phyloP scores from a whole-genome alignment of 2,797 vertebrate species.

The Typhlichthys eigenmanni region DNA sequence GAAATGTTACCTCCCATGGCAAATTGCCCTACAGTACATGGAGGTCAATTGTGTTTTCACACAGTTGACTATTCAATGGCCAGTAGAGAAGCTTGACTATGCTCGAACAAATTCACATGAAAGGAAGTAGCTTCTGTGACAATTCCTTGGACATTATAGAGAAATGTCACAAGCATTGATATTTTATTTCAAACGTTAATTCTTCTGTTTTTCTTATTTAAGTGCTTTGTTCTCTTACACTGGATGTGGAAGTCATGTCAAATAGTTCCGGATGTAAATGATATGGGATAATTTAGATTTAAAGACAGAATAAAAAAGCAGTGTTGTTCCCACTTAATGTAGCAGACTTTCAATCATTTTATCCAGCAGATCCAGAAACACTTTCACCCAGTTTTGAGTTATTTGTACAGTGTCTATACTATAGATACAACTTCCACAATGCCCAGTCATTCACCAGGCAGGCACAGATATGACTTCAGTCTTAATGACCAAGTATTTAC shows the following conservation, averaged over 20 bases:
- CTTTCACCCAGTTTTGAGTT: neutral
- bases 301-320: neutral
- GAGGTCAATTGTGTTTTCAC: neutral
- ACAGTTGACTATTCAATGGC: neutral
- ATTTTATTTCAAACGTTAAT: too few species aligned
- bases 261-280: neutral
- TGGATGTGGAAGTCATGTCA: too few species aligned
- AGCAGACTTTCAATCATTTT: conserved; percentile 10
- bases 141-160: conserved; percentile 6
- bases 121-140: neutral
- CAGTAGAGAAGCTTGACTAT: neutral
- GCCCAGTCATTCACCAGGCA: neutral
- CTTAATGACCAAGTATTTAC: conserved; percentile 8
- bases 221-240: too few species aligned
- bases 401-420: conserved; percentile 6
- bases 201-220: too few species aligned
- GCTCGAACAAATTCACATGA: neutral
- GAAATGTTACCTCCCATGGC: too few species aligned
- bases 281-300: neutral
- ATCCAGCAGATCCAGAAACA: conserved; percentile 6
- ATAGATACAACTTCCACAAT: neutral
- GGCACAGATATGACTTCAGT: conserved; percentile 22
- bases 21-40: too few species aligned
- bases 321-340: conserved; percentile 25
- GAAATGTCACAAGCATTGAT: neutral